Conservation (phyloP, 1,140 invertebrate species). For the Cotesia glomerata region DNA sequence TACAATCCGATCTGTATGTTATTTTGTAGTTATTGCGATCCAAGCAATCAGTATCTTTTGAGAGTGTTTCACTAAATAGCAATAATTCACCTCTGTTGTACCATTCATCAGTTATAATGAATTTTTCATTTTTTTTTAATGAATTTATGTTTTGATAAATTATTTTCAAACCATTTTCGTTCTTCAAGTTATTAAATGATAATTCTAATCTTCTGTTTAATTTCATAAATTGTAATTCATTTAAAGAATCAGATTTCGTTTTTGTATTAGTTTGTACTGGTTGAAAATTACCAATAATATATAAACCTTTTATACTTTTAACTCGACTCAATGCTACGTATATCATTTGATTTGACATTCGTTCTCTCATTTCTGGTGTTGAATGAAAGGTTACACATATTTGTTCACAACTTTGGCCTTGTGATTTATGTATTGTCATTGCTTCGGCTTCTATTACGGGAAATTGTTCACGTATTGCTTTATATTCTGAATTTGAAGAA, state of each 20-base stretch:
- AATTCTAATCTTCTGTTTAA: background rate
- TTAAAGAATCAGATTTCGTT: background rate
- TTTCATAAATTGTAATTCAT: background rate
- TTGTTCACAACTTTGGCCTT: conserved; percentile 14
- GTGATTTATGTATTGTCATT: conserved; percentile 22
- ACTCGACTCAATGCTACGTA: conserved; percentile 5
- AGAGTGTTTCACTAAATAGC: conserved; percentile 5
- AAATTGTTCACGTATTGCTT: conserved; percentile 8
- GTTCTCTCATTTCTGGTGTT: background rate
- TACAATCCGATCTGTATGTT: background rate
- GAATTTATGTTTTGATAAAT: background rate
- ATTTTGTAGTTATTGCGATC: background rate
- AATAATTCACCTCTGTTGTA: conserved; percentile 8
- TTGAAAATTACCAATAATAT: background rate
- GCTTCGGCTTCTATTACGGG: conserved; percentile 16
- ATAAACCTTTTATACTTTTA: conserved; percentile 1
- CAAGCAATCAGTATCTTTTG: background rate
- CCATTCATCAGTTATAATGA: conserved; percentile 10
- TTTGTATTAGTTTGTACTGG: background rate
- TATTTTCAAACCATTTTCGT: background rate
- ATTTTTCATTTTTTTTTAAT: background rate
- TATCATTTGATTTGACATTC: background rate
- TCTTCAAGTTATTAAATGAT: background rate
- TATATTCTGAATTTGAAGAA: conserved; percentile 1
- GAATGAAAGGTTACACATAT: conserved; percentile 9